Conservation (phyloP, 2,888 invertebrate species). For the Hetaerina titia region DNA sequence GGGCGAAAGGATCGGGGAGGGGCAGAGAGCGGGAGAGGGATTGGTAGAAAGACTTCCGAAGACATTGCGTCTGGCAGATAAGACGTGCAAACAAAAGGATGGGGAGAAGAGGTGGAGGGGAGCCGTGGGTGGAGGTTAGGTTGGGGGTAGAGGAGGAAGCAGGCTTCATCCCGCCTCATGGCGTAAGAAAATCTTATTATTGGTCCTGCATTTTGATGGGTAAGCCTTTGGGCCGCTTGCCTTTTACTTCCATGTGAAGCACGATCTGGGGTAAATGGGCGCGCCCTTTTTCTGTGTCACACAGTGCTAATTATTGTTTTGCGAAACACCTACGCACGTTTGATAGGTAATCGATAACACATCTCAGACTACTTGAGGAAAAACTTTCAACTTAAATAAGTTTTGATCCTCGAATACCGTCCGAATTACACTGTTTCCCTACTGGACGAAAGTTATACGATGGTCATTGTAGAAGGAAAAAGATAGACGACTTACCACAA, state of each 20-base stretch:
- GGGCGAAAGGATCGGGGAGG: slow-evolving; percentile 22
- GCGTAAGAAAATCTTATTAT: slow-evolving; percentile 69
- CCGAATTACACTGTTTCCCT: no score
- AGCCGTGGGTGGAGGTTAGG: slow-evolving; percentile 47
- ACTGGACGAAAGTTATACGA: no score
- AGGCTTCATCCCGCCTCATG: slow-evolving; percentile 9
- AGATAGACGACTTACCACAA: no score
- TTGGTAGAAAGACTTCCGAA: slow-evolving; percentile 73
- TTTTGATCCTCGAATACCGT: no score
- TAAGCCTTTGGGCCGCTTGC: neutral
- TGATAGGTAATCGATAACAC: no score
- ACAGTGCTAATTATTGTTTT: no score
- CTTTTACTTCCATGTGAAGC: neutral
- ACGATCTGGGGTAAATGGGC: no score
- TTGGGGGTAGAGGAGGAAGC: neutral
- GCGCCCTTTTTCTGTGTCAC: no score
- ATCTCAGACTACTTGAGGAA: no score
- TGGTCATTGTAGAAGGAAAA: no score
- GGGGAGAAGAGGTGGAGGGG: slow-evolving; percentile 44
- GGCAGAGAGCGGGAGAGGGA: slow-evolving; percentile 69
- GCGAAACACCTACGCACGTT: no score
- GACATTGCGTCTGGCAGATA: slow-evolving; percentile 73
- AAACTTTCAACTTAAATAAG: no score
- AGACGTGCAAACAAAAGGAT: slow-evolving; percentile 73
- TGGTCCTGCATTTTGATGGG: slow-evolving; percentile 54